These are phyloP conservation scores for Lagenorhynchus albirostris DNA, from an alignment of 2,113 vertebrate genomes.

Conservation along the genomic window DNA sequence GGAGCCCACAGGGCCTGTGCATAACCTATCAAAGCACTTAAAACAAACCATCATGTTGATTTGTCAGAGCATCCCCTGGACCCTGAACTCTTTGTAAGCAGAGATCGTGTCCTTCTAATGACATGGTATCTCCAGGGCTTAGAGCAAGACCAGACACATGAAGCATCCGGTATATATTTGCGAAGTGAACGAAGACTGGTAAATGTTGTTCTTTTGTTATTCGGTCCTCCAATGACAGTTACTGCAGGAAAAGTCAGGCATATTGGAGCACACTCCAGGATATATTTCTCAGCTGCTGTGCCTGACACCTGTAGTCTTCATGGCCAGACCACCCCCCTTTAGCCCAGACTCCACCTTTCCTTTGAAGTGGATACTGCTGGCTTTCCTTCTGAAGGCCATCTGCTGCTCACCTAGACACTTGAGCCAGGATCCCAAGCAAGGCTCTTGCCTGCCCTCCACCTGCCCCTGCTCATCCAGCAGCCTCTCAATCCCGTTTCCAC, in stretches of 20 bases:
- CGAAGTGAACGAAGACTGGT: not conserved
- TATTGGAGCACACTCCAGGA: not conserved
- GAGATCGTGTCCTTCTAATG: not conserved
- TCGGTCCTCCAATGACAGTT: not conserved
- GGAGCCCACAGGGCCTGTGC: not conserved
- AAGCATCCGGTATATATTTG: not conserved
- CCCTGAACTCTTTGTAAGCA: not conserved
- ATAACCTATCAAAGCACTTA: too few species aligned
- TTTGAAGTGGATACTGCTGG: not conserved
- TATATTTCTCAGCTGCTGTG: not conserved
- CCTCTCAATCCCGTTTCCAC: not conserved
- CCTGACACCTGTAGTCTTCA: not conserved
- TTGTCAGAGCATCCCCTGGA: not conserved
- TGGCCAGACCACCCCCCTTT: not conserved
- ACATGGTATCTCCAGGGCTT: not conserved
- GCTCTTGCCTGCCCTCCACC: too few species aligned
- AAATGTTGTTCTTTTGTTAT: not conserved
- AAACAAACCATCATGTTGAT: rapidly evolving
- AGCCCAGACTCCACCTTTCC: not conserved
- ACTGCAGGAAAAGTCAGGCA: not conserved
- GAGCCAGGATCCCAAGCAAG: not conserved
- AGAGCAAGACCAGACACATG: not conserved
- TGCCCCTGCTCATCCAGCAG: not conserved
- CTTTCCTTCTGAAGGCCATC: not conserved
- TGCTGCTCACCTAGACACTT: not conserved